phyloP scores from a whole-genome alignment of 1,140 invertebrate species.

The Drosophila obscura region DNA sequence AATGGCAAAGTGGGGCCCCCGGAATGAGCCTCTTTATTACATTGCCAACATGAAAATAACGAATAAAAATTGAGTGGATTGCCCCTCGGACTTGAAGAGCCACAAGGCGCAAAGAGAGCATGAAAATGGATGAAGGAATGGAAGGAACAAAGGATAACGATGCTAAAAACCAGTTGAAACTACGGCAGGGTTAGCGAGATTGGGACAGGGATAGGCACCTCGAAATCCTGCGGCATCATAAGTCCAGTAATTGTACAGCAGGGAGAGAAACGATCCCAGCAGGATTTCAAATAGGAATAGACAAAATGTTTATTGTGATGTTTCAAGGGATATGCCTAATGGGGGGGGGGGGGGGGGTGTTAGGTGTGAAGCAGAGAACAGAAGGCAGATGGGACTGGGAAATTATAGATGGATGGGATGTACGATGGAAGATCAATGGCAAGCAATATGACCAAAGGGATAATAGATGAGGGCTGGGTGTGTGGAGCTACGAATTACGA shows the following conservation, averaged over 20 bases:
- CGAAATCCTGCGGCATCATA: constrained; percentile 25
- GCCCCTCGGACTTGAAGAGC: constrained; percentile 24
- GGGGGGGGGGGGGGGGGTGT: too few species aligned
- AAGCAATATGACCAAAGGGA: too few species aligned
- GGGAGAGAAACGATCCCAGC: constrained; percentile 15
- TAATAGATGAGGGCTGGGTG: too few species aligned
- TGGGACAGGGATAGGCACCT: constrained; percentile 4
- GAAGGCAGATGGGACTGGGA: too few species aligned
- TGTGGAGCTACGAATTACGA: too few species aligned
- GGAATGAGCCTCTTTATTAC: constrained; percentile 49
- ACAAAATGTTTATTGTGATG: too few species aligned
- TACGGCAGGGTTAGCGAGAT: not conserved
- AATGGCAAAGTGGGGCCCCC: constrained; percentile 9
- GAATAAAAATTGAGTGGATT: constrained; percentile 77
- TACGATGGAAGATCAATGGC: too few species aligned
- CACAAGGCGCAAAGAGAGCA: not conserved
- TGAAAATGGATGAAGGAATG: not conserved
- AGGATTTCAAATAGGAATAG: not conserved
- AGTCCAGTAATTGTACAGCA: constrained; percentile 38
- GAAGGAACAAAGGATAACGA: constrained; percentile 15
- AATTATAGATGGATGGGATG: too few species aligned
- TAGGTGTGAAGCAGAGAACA: too few species aligned
- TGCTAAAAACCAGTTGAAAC: constrained; percentile 2
- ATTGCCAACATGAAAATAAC: constrained; percentile 64
- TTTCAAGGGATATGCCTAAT: too few species aligned